Conservation (phyloP, 2,888 invertebrate species). For the Melanotus villosus region DNA sequence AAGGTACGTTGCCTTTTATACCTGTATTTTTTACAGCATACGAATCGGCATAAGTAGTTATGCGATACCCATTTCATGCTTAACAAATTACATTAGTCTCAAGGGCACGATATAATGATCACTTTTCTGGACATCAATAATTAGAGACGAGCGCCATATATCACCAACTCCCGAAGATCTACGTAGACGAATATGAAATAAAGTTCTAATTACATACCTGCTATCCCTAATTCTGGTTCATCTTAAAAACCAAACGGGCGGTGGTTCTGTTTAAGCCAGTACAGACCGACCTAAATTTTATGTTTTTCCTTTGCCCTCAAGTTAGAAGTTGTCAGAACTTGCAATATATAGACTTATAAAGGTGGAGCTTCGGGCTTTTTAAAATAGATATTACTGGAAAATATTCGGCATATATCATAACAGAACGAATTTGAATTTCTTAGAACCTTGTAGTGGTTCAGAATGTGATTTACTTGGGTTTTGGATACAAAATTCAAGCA, state of each 20-base stretch:
- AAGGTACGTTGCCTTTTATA: too few species aligned
- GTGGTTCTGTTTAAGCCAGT: neutral
- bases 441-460: neutral
- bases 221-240: neutral
- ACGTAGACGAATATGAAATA: conserved; percentile 23
- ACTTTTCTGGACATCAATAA: conserved; percentile 26
- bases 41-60: neutral
- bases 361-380: conserved; percentile 52
- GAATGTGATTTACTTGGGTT: conserved; percentile 2
- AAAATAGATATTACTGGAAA: conserved; percentile 46
- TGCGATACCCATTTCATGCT: neutral
- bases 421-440: conserved; percentile 20
- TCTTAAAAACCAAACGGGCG: neutral
- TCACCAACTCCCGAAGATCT: conserved; percentile 40
- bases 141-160: conserved; percentile 36
- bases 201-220: conserved; percentile 28
- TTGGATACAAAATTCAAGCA: too few species aligned
- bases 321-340: conserved; percentile 51
- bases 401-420: conserved; percentile 29
- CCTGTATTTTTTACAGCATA: too few species aligned
- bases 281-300: conserved; percentile 2
- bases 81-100: conserved; percentile 33
- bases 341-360: conserved; percentile 61
- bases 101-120: conserved; percentile 39
- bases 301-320: conserved; percentile 42